These are phyloP conservation scores for Odontesthes bonariensis DNA, from an alignment of 2,113 vertebrate species.

Conservation along the genomic window DNA sequence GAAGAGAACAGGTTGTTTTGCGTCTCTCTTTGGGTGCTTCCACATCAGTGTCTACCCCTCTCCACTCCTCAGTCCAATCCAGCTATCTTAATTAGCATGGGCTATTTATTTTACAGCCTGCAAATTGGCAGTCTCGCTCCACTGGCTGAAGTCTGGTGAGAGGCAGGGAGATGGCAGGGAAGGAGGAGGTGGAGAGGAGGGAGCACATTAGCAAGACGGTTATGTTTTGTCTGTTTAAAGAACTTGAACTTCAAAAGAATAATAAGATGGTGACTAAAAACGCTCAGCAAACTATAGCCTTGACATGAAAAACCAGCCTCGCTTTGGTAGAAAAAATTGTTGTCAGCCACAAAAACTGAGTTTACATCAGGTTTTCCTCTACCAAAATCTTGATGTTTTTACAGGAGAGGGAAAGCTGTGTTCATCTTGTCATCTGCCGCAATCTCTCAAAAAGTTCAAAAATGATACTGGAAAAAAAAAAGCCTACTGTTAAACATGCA, in stretches of 20 bases:
- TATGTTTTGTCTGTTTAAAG: conserved; percentile 23
- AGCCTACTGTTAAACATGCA: conserved; percentile 23
- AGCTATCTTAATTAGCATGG: conserved; percentile 79
- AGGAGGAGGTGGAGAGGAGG: conserved; percentile 22
- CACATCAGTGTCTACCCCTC: conserved; percentile 50
- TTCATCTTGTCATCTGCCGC: conserved; percentile 20
- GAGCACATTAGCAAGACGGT: conserved; percentile 33
- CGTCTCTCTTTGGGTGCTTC: conserved; percentile 60
- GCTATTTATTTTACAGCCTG: conserved; percentile 80
- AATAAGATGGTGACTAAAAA: conserved; percentile 11
- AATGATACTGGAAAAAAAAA: conserved; percentile 36
- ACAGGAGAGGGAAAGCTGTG: not conserved
- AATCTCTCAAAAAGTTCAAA: conserved; percentile 31
- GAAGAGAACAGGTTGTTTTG: conserved; percentile 74
- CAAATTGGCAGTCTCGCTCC: conserved; percentile 76
- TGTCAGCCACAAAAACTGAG: no score
- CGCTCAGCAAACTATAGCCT: no score
- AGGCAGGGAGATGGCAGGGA: conserved; percentile 23
- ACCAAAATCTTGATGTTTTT: conserved; percentile 3
- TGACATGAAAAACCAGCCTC: no score
- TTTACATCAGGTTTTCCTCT: not conserved
- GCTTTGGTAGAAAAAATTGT: no score
- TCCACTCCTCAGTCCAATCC: conserved; percentile 61
- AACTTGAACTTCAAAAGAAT: not conserved
- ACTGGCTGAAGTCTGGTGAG: conserved; percentile 60